phyloP scores from a whole-genome alignment of 2,113 vertebrate species.

The Turdus rufiventris region DNA sequence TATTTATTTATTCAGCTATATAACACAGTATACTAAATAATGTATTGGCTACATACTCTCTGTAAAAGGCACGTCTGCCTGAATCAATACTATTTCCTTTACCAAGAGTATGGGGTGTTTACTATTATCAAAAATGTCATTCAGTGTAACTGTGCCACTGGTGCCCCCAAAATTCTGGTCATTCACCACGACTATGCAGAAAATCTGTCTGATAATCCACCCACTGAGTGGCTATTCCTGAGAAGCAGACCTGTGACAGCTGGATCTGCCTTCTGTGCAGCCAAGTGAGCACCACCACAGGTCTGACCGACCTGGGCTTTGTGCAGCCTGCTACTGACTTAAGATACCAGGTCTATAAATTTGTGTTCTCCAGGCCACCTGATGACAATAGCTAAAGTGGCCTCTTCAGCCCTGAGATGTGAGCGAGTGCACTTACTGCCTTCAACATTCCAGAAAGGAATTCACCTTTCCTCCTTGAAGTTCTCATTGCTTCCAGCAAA shows the following conservation, averaged over 20 bases:
- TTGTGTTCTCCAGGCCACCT: not conserved
- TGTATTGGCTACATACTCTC: not conserved
- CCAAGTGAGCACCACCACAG: fast-evolving
- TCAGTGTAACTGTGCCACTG: not conserved
- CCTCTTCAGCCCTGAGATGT: not conserved
- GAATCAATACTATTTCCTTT: not conserved
- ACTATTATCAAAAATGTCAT: not conserved
- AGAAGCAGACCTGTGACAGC: not conserved
- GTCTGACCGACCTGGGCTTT: not conserved
- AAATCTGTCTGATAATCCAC: not conserved
- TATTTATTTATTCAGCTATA: conserved; percentile 19
- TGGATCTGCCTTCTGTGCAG: fast-evolving
- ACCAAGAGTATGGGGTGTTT: not conserved
- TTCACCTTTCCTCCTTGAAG: not conserved
- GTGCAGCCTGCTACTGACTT: not conserved
- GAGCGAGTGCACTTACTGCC: not conserved
- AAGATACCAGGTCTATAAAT: not conserved
- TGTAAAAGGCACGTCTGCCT: not conserved
- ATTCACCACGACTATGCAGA: not conserved
- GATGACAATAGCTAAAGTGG: not conserved
- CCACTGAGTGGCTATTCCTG: not conserved
- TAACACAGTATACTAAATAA: not conserved
- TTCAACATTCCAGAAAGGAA: not conserved
- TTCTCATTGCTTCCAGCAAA: not conserved
- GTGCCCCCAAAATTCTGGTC: not conserved